Evolutionary conservation across 2,113 vertebrate genomes (phyloP).

Genomic region (Lycaon pictus): DNA sequence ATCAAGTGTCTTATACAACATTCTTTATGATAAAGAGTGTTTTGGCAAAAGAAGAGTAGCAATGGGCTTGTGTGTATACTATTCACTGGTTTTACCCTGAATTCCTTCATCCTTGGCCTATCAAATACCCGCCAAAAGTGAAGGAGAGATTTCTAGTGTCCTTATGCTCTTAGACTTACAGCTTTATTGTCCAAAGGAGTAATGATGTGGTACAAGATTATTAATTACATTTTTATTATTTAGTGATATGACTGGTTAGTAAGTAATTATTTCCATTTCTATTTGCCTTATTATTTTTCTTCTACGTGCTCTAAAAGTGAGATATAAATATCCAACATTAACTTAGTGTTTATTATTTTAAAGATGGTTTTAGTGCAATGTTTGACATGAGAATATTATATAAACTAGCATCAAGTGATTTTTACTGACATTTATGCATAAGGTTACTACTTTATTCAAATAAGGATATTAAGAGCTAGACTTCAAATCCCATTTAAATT

Average conservation of each 20-base stretch:
- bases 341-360: conserved; percentile 59
- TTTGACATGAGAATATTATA: conserved; percentile 60
- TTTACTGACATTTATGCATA: conserved; percentile 62
- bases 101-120: background rate
- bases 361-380: conserved; percentile 29
- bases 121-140: background rate
- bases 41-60: background rate
- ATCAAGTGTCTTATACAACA: background rate
- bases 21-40: background rate
- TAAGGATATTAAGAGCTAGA: conserved; percentile 53
- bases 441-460: conserved; percentile 62
- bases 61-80: background rate
- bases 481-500: conserved; percentile 66
- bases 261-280: background rate
- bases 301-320: conserved; percentile 49
- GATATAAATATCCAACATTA: conserved; percentile 40
- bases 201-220: background rate
- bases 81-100: background rate
- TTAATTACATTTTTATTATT: conserved; percentile 28
- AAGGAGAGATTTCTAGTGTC: background rate
- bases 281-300: conserved; percentile 54
- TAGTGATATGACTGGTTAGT: background rate
- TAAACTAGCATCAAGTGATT: conserved; percentile 61
- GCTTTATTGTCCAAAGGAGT: conserved; percentile 21
- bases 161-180: background rate